Conservation (phyloP, 2,797 vertebrate species). For the Heliangelus exortis region DNA sequence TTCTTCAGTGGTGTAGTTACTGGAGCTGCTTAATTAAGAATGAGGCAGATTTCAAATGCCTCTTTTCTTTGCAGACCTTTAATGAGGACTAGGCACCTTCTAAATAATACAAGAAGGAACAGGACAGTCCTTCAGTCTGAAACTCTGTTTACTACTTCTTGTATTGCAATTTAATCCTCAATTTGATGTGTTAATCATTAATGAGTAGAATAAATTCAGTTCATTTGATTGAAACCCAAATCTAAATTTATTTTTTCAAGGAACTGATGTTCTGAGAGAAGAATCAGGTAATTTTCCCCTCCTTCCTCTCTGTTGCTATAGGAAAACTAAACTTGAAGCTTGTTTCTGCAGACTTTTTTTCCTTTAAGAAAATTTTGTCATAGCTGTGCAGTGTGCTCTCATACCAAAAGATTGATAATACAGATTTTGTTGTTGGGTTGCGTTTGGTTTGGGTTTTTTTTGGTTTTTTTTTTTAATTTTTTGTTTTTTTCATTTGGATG, state of each 20-base stretch:
- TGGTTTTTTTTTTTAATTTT: neutral
- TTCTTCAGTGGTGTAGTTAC: neutral
- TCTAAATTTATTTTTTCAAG: constrained; percentile 2
- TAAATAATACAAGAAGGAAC: neutral
- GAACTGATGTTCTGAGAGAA: neutral
- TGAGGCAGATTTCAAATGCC: neutral
- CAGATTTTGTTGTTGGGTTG: neutral
- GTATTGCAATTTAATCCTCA: neutral
- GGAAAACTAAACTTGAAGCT: constrained; percentile 59
- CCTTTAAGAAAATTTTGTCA: neutral
- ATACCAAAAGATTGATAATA: neutral
- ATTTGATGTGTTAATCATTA: neutral
- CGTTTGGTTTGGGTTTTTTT: too few relatives aligned
- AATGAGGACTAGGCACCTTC: neutral
- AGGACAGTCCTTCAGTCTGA: neutral
- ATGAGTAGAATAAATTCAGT: neutral
- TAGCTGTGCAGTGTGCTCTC: neutral
- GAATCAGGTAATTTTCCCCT: constrained; percentile 9
- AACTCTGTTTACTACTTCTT: neutral
- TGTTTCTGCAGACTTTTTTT: neutral
- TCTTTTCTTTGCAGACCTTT: neutral
- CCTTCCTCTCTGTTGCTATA: constrained; percentile 34
- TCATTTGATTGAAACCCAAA: neutral
- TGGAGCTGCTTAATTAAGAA: neutral
- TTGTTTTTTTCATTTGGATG: neutral